Base-by-base conservation (phyloP, 2,113 vertebrate species). In the Neoarius graeffei region DNA sequence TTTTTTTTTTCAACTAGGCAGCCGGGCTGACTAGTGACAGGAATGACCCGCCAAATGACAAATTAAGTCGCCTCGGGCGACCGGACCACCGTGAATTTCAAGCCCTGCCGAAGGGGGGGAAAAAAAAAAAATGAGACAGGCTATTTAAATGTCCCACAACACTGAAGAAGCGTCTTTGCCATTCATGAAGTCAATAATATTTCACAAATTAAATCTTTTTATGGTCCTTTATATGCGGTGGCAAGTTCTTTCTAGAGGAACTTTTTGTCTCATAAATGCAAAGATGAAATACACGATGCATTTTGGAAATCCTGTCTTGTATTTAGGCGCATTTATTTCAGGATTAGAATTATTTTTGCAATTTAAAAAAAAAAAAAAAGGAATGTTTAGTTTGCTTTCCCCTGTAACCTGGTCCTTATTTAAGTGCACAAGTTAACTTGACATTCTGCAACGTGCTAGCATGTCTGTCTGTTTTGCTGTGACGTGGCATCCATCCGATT, bases 401-500 rank as follows among this genome's bases (percentile, higher is more conserved):
- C 0, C 35, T 42, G 35, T 35, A 35, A n/a, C 25, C 30, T 5
- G 5, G 7, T 20, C 35, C 17, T 20, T 7, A 74, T 69, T 69
- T 74, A 15, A n/a, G 9, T 14, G 27, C 48, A 25, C 1, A 7
- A 7, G 11, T 77, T 79, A 13, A 13, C 74, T 13, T 7, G 19
- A 11, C 0, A 3, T 52, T 77, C 10, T 77, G 48, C 48, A 25
- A 42, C 25, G 4, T 17, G 5, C 77, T 15, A 54, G 20, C 5
- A 23, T 57, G n/a, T 77, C 67, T 35, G 14, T 57, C 15, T 27
- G 76, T 67, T 14, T 42, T 77, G 42, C 8, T 50, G 5, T 17
- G 52, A 77, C 79, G 5, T 27, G 54, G 59, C 56, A 42, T 82
- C 54, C 3, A 14, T 87, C 56, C 35, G 87, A 76, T 84, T 35